Conservation (phyloP, 2,888 invertebrate species). For the Volucella zonaria region DNA sequence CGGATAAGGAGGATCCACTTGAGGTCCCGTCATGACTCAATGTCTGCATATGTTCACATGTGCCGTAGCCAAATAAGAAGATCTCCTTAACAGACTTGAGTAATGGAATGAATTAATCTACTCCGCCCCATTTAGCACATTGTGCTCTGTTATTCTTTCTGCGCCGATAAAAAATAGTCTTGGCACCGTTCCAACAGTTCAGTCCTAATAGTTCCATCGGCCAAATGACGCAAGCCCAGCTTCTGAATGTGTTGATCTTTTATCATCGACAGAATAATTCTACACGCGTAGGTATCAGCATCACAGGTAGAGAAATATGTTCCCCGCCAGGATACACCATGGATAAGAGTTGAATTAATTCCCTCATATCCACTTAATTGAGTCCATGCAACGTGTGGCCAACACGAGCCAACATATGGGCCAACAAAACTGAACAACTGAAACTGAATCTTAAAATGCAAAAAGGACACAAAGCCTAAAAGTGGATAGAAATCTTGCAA, state of each 20-base stretch:
- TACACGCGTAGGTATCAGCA: constrained; percentile 4
- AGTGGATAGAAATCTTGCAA: constrained; percentile 29
- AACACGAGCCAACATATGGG: constrained; percentile 71
- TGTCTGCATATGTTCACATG: constrained; percentile 56
- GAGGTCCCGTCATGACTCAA: constrained; percentile 31
- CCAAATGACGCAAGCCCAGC: constrained; percentile 71
- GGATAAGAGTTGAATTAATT: constrained; percentile 64
- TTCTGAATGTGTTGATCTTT: constrained; percentile 48
- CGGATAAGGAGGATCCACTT: constrained; percentile 74
- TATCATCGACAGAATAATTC: constrained; percentile 57
- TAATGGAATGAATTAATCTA: constrained; percentile 69
- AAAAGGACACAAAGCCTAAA: constrained; percentile 61
- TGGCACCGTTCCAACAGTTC: neutral
- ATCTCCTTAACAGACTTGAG: constrained; percentile 67
- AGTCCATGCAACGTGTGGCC: constrained; percentile 66
- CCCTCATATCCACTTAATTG: constrained; percentile 70
- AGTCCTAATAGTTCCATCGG: constrained; percentile 58
- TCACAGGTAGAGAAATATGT: constrained; percentile 65
- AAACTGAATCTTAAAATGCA: constrained; percentile 67
- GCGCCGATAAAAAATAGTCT: constrained; percentile 31
- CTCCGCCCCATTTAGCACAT: constrained; percentile 71
- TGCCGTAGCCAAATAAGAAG: constrained; percentile 51
- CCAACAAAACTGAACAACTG: constrained; percentile 64
- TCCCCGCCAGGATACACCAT: constrained; percentile 36
- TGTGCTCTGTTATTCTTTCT: constrained; percentile 55